Base-by-base conservation (phyloP, 1,140 invertebrate species). In the Eriosoma lanigerum region DNA sequence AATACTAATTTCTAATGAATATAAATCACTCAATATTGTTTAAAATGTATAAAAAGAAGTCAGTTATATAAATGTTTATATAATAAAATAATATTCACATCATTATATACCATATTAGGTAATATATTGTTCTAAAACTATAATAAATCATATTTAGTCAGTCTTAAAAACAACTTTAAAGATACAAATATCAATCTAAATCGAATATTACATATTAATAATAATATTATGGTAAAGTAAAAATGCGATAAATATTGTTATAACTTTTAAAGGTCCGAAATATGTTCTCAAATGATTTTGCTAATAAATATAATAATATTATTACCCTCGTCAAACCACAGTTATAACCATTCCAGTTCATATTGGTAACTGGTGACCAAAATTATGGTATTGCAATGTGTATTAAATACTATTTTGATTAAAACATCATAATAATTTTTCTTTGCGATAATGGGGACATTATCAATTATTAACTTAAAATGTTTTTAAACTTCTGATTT, bases 81-180 rank as follows among this genome's bases (percentile, higher is more conserved):
- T 29, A 62, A 19, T 15, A 32, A 32, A 2, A 32, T 38, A 62
- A n/a, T 32, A 62, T 46, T 68, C 64, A 68, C 38, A 46, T 46
- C 21, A 29, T 32, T 46, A 68, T 12, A 68, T 46, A 46, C 21
- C n/a, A n/a, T 12, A 46, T 46, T 6, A 6, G 32, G 32, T 38
- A 38, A 38, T 38, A 38, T 38, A 19, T 24, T 46, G 24, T 32
- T 68, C 38, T 46, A 68, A 46, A 68, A 46, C 64, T 68, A 68
- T 8, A 68, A 46, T 68, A 68, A 68, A 46, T 68, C 64, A 48
- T 24, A 26, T 68, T 68, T 26, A 48, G 66, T 68, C 66, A 68
- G 66, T 68, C 66, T 68, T 68, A 48, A 48, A 24, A 68, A 68
- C 15, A 68, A 68, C 66, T 68, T 48, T 68, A 68, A 68, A 48